Evolutionary conservation across 2,888 invertebrate species (phyloP), one percentile per base, ranked within the genome.

Genomic region (Ligdia adustata): DNA sequence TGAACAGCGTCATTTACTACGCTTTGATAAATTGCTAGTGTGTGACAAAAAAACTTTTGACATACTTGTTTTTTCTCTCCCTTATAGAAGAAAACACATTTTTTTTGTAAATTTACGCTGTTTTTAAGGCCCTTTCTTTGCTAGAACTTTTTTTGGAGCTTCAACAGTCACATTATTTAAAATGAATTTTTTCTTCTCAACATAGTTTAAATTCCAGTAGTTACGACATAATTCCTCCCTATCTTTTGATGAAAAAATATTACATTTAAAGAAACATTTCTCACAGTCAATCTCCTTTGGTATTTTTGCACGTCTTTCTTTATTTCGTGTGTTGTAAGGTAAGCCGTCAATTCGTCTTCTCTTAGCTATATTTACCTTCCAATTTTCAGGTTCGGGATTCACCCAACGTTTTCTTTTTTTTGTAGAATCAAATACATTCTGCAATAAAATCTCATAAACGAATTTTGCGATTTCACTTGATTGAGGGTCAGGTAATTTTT

Each of bases 371-470:
- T 39, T 39, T 22, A 29, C 22, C 9, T 29, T 29, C 39, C 29
- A 39, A 31, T 29, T 39, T 39, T 39, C 13, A 15, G 27, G 27
- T 22, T 39, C 38, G 24, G 45, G 38, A 32, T 45, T 38, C 38
- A 38, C 18, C 45, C 38, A 45, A 14, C 45, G 45, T 45, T 33
- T 45, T 13, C 44, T 44, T 37, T 22, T 22, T 7, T 7, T 3
- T 5, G 22, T 22, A 22, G 22, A 3, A 22, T 22, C 22, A 9
- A 26, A 26, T 26, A 26, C 26, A 9, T 9, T 9, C 9, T 26
- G 9, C 26, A 26, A 26, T 26, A 26, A 26, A 9, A 26, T 9
- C 26, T 9, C 26, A 9, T 9, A 26, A 9, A 26, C 9, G 9
- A 9, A 26, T 26, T 9, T 26, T 9, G 9, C 26, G 26, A 26